phyloP scores from a whole-genome alignment of 2,113 vertebrate genomes.

The Ailurus styani region DNA sequence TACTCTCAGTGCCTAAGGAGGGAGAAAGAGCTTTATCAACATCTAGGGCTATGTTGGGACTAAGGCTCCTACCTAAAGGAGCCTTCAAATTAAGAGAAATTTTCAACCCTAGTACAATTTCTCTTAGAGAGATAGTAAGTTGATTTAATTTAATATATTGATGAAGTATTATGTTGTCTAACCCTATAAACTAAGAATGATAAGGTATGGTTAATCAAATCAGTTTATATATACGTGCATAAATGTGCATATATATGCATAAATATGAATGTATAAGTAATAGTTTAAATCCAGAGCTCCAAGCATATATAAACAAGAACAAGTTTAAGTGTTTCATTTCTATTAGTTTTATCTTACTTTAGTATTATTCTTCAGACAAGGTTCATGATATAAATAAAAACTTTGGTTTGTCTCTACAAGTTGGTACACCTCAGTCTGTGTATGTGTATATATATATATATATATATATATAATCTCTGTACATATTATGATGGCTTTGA shows the following conservation, averaged over 20 bases:
- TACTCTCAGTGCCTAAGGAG: background rate
- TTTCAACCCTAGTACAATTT: background rate
- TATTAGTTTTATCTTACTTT: background rate
- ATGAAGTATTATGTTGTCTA: background rate
- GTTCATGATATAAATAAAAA: background rate
- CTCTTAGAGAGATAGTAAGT: background rate
- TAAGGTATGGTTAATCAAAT: background rate
- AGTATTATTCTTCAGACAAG: background rate
- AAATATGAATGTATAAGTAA: background rate
- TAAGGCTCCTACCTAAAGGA: background rate
- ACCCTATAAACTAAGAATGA: background rate
- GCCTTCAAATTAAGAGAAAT: background rate
- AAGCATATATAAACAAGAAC: background rate
- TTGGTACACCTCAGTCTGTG: background rate
- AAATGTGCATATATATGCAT: background rate
- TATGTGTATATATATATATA: background rate
- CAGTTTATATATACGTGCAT: background rate
- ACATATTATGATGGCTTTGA: background rate
- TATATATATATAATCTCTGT: background rate
- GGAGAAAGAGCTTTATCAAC: background rate
- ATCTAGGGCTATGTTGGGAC: background rate
- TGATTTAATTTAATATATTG: background rate
- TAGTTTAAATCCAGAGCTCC: background rate
- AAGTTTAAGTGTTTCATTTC: background rate
- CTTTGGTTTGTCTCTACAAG: background rate